Conservation (phyloP, 2,113 vertebrate species). For the Nothoprocta pentlandii region DNA sequence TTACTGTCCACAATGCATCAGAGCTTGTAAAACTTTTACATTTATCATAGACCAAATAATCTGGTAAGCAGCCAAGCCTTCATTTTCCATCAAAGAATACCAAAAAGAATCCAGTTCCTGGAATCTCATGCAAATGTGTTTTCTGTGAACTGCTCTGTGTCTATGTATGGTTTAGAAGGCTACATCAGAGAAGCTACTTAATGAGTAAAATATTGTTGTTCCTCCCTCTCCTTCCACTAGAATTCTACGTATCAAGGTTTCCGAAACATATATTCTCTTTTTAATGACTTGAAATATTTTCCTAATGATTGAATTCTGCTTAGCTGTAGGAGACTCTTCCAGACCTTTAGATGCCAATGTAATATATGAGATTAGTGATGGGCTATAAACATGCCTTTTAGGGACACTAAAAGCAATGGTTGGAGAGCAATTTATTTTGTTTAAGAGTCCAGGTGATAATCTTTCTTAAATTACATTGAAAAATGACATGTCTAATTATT, state of each 20-base stretch:
- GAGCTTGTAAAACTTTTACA: constrained; percentile 65
- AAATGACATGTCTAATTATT: neutral
- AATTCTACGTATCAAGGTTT: constrained; percentile 58
- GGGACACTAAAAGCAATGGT: neutral
- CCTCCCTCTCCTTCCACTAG: neutral
- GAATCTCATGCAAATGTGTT: constrained; percentile 61
- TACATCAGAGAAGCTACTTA: constrained; percentile 39
- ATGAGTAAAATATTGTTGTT: constrained; percentile 65
- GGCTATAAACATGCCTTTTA: neutral
- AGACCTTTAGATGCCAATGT: constrained; percentile 7
- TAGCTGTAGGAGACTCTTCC: neutral
- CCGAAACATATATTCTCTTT: constrained; percentile 35
- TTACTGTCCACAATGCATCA: constrained; percentile 56
- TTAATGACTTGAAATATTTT: constrained; percentile 66
- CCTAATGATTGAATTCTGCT: constrained; percentile 54
- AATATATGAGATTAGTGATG: neutral
- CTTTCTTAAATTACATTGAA: neutral
- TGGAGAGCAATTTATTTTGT: neutral
- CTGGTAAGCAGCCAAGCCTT: constrained; percentile 71
- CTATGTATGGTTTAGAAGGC: constrained; percentile 14
- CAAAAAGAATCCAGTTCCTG: constrained; percentile 43
- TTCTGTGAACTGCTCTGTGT: constrained; percentile 40
- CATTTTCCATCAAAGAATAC: constrained; percentile 68
- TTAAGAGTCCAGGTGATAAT: neutral
- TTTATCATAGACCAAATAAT: constrained; percentile 68